A percentile compares a stretch with the other conserved stretches of the same genome.
These are phyloP conservation scores for Buathra laborator DNA, from an alignment of 2,888 invertebrate genomes.

Conservation along the genomic window DNA sequence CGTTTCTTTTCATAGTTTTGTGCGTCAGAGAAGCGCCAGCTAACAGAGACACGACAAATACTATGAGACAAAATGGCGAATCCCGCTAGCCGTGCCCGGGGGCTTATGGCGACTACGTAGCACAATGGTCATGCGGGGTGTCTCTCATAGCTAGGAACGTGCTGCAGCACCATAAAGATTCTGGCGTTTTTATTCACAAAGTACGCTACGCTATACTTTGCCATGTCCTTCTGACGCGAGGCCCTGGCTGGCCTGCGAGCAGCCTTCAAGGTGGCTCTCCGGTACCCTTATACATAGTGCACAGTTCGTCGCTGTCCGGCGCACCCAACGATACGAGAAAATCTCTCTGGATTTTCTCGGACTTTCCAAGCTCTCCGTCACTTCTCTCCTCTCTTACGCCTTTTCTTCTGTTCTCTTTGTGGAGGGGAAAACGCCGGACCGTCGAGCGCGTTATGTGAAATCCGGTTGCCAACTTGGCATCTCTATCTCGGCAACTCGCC, in stretches of 20 bases:
- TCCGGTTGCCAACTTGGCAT: slow-evolving; percentile 57
- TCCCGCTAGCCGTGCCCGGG: slow-evolving; percentile 65
- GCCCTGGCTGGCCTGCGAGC: slow-evolving; percentile 9
- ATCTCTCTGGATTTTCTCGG: slow-evolving; percentile 30
- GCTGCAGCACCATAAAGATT: slow-evolving; percentile 76
- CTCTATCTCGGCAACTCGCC: slow-evolving; percentile 47
- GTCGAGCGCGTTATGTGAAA: slow-evolving; percentile 44
- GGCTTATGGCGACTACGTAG: slow-evolving; percentile 55
- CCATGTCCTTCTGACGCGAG: slow-evolving; percentile 65
- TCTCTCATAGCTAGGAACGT: slow-evolving; percentile 77
- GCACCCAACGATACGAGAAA: slow-evolving; percentile 19
- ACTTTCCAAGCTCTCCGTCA: slow-evolving; percentile 19
- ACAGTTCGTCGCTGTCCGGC: slow-evolving; percentile 30
- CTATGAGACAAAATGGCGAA: slow-evolving; percentile 14
- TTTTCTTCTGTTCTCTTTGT: slow-evolving; percentile 52
- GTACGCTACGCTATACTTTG: slow-evolving; percentile 74
- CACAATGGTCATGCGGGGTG: slow-evolving; percentile 75
- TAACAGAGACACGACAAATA: slow-evolving; percentile 16
- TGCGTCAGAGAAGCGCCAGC: background rate
- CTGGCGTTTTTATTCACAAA: slow-evolving; percentile 73
- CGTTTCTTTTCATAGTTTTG: slow-evolving; percentile 18
- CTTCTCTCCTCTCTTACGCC: slow-evolving; percentile 27
- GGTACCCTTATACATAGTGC: slow-evolving; percentile 27
- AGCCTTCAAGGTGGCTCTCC: slow-evolving; percentile 43
- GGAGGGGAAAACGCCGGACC: slow-evolving; percentile 59